Base-by-base conservation (phyloP, 1,140 invertebrate genomes). In the Globodera ellingtonae region DNA sequence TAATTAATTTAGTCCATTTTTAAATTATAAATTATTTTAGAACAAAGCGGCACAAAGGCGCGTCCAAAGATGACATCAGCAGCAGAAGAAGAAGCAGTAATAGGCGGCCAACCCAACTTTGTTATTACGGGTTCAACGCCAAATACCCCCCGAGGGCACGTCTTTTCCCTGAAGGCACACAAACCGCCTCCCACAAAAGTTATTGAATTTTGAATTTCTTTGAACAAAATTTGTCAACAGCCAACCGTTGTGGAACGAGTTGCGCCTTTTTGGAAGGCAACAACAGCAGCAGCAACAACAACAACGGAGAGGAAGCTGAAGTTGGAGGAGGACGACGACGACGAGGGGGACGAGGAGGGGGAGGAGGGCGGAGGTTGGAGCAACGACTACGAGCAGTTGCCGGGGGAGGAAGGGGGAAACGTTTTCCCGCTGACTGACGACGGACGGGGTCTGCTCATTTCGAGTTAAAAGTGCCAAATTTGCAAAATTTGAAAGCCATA, bases 321-420 rank as follows among this genome's bases (percentile, higher is more conserved):
- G 35, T 44, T 47, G 67, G 24, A 44, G 24, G 24, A 13, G 67
- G 10, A 13, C 35, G 67, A 44, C 35, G 24, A 10, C 6, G 67
- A 70, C 13, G 67, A 70, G 8, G 24, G n/a, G 18, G 67, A 70
- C 6, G 21, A 5, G 67, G 24, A 70, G n/a, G 67, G 8, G n/a
- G 35, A 35, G 5, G 35, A 10, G 67, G 67, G 35, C n/a, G 66
- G 18, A 44, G 18, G 9, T 2, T 70, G 67, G 67, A 70, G 67
- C 67, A 70, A 18, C 24, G 67, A 70, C 35, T 70, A 70, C 67
- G 67, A 70, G n/a, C 35, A 44, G 67, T 35, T 9, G 67, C 35
- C 6, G 66, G 9, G 15, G 66, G 9, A 67, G 66, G 66, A 67
- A 6, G 66, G 15, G 66, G 66, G 18, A 7, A 15, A 7, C n/a